A percentile compares a stretch with the other conserved stretches of the same genome.
Conservation (phyloP, 2,888 invertebrate species). For the Patella depressa region DNA sequence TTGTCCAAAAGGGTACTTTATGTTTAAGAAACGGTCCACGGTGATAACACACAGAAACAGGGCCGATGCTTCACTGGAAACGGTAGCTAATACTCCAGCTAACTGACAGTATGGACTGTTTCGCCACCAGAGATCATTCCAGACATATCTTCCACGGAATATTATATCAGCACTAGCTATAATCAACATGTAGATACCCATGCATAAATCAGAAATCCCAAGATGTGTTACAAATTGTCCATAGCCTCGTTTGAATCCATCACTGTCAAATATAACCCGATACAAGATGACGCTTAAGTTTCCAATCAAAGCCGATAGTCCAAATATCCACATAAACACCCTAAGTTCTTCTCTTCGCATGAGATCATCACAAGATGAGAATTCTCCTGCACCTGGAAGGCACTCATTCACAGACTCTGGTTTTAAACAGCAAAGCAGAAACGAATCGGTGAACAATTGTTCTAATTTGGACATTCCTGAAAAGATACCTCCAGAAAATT, state of each 20-base stretch:
- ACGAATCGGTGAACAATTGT: constrained; percentile 21
- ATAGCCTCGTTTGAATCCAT: constrained; percentile 31
- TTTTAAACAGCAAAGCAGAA: constrained; percentile 23
- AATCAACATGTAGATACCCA: constrained; percentile 49
- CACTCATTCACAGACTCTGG: constrained; percentile 14
- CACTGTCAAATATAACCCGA: constrained; percentile 43
- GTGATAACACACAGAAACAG: constrained; percentile 77
- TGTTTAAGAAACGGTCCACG: constrained; percentile 77
- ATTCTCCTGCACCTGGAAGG: constrained; percentile 30
- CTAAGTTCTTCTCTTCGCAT: constrained; percentile 38
- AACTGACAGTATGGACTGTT: constrained; percentile 42
- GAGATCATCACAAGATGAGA: constrained; percentile 45
- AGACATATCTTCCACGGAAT: constrained; percentile 45
- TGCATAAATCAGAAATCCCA: constrained; percentile 44
- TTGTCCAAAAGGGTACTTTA: constrained; percentile 75
- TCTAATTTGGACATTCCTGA: constrained; percentile 7
- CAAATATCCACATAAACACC: constrained; percentile 44
- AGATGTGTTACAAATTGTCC: constrained; percentile 43
- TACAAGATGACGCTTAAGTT: constrained; percentile 40
- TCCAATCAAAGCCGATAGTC: constrained; percentile 39
- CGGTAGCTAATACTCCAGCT: constrained; percentile 43
- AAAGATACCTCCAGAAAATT: constrained; percentile 14
- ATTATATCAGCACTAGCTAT: constrained; percentile 43
- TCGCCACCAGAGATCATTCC: constrained; percentile 48
- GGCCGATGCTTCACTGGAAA: constrained; percentile 77